These are phyloP conservation scores for Caenorhabditis angaria DNA, from an alignment of 2,888 invertebrate species.

Conservation along the genomic window DNA sequence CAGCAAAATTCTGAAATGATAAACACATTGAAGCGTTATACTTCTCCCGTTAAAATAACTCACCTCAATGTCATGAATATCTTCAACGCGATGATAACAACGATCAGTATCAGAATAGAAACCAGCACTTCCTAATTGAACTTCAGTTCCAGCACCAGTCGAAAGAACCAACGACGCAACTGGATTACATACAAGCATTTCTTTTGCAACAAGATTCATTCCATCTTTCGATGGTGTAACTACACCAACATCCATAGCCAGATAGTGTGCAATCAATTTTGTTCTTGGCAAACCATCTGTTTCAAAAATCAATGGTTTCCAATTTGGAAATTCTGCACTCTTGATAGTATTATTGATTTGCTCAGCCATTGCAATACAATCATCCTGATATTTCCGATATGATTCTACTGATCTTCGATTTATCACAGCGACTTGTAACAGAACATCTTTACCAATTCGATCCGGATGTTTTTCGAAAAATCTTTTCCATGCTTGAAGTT, in stretches of 20 bases:
- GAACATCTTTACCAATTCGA: conserved; percentile 58
- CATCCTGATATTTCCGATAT: conserved; percentile 62
- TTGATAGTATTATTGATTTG: conserved; percentile 48
- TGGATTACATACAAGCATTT: conserved; percentile 66
- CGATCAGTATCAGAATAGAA: conserved; percentile 56
- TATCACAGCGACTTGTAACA: conserved; percentile 63
- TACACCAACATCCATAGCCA: conserved; percentile 69
- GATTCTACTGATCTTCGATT: conserved; percentile 64
- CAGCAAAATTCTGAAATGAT: conserved; percentile 48
- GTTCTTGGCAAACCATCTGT: conserved; percentile 63
- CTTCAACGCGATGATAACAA: conserved; percentile 63
- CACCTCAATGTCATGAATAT: conserved; percentile 55
- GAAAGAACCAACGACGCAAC: conserved; percentile 60
- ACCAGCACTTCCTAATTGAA: conserved; percentile 62
- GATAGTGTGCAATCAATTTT: conserved; percentile 60
- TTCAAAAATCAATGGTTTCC: conserved; percentile 63
- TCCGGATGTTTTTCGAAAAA: conserved; percentile 59
- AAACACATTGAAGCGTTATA: not conserved
- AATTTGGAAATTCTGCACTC: conserved; percentile 55
- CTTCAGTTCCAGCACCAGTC: conserved; percentile 63
- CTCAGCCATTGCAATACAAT: conserved; percentile 55
- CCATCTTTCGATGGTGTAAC: conserved; percentile 68
- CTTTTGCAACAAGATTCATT: conserved; percentile 68
- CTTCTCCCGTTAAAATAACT: not conserved
- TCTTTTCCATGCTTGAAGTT: conserved; percentile 54